Base-by-base conservation (phyloP, 1,140 invertebrate species). In the Hyles vespertilio region DNA sequence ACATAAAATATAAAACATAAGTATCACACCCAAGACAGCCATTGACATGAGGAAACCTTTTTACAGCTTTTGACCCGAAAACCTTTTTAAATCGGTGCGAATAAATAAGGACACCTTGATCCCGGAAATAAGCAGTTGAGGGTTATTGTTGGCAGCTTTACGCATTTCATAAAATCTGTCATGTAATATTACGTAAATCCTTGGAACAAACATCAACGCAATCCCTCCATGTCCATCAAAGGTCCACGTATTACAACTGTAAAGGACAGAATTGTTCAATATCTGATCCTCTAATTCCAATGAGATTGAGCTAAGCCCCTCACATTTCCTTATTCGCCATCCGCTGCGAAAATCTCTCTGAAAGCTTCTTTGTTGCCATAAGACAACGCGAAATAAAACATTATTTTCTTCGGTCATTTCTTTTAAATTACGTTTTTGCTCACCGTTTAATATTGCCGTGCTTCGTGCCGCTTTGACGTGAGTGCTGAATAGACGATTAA, bases 161-260 rank as follows among this genome's bases (percentile, higher is more conserved):
- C 43, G 53, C 32, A 54, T 65, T 60, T 58, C 36, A 56, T 33
- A 44, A 32, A 43, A 40, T 40, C 56, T 64, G 51, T 62, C 66
- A 59, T 44, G 61, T 67, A 69, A 70, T 63, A 48, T 64, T 66
- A 66, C 63, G 61, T 61, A 74, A 71, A 69, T 67, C 65, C 49
- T 59, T 63, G 36, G 49, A 59, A 69, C 73, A 76, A 74, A 78
- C 58, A 65, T 58, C 52, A 44, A 67, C 63, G 67, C 59, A 72
- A 68, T 71, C 70, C 75, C 72, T 70, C 66, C 56, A 61, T 75
- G 67, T 76, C 69, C 65, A 67, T 76, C 76, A 80, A 80, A 80
- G 69, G 70, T 59, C 63, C 56, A 65, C 60, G 58, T 65, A 65
- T 65, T 66, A 66, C 57, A 67, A 65, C 70, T 69, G 61, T 72